Evolutionary conservation across 2,797 vertebrate species (phyloP).

Genomic region (Notolabrus celidotus): DNA sequence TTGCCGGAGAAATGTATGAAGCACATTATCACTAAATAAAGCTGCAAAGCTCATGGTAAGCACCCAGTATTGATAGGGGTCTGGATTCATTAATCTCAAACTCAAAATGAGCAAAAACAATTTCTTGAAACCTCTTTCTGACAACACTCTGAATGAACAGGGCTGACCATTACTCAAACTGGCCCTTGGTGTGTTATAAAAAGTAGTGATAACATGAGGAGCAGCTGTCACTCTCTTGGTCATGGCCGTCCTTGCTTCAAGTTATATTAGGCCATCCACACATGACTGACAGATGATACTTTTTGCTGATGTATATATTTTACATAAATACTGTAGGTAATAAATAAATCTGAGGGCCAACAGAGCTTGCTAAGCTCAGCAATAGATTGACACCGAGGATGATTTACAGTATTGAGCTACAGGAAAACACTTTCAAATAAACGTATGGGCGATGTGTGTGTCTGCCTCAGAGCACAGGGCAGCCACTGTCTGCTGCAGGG

Average conservation of each 20-base stretch:
- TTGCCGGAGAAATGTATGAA: too few species aligned
- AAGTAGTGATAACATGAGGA: constrained; percentile 32
- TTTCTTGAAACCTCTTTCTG: background rate
- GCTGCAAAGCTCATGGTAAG: too few species aligned
- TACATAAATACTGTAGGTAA: constrained; percentile 55
- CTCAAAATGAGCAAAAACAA: too few species aligned
- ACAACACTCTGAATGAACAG: background rate
- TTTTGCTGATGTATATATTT: constrained; percentile 62
- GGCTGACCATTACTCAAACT: background rate
- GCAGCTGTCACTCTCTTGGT: constrained; percentile 37
- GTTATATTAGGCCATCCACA: constrained; percentile 37
- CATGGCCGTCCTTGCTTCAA: constrained; percentile 17
- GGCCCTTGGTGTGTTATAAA: background rate
- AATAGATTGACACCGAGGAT: constrained; percentile 42
- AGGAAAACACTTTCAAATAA: constrained; percentile 56
- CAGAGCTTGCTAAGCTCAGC: constrained; percentile 46
- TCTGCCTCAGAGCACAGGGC: constrained; percentile 14
- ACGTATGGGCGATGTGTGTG: constrained; percentile 33
- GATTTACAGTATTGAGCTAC: constrained; percentile 51
- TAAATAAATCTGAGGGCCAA: constrained; percentile 52
- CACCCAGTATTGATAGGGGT: too few species aligned
- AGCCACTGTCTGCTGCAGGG: constrained; percentile 31
- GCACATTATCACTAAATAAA: too few species aligned
- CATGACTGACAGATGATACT: constrained; percentile 39
- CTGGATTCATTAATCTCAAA: too few species aligned